Conservation (phyloP, 2,888 invertebrate genomes). For the Polietes domitor region DNA sequence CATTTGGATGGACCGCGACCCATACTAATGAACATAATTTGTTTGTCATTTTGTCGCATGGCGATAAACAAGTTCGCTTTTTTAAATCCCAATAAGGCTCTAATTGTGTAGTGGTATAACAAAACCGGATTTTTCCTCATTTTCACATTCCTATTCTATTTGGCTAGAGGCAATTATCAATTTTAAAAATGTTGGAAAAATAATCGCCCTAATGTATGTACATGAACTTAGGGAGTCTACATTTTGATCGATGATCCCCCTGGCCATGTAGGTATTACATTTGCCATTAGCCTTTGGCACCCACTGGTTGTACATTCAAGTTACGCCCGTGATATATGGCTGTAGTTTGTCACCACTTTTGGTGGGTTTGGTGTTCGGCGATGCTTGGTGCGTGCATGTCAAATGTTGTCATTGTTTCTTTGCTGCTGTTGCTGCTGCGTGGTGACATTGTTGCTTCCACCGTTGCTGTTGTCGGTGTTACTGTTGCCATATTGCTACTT, state of each 20-base stretch:
- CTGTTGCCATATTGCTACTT: constrained; percentile 34
- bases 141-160: too few species aligned
- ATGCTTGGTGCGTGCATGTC: constrained; percentile 61
- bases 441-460: constrained; percentile 65
- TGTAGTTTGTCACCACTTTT: constrained; percentile 46
- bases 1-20: too few species aligned
- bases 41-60: too few species aligned
- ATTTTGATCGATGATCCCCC: neutral
- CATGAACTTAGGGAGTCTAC: too few species aligned
- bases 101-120: too few species aligned
- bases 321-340: constrained; percentile 72
- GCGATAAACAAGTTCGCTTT: too few species aligned
- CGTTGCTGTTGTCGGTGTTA: constrained; percentile 48
- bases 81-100: too few species aligned
- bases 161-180: too few species aligned
- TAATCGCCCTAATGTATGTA: too few species aligned
- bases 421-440: constrained; percentile 44
- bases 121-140: too few species aligned
- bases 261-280: neutral
- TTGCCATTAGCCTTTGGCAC: constrained; percentile 21
- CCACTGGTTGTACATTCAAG: constrained; percentile 17
- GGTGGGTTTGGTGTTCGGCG: constrained; percentile 40
- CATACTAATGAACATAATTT: too few species aligned
- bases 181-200: too few species aligned
- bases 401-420: constrained; percentile 35